A percentile compares a stretch with the other conserved stretches of the same genome.
phyloP scores from a whole-genome alignment of 2,888 invertebrate species.

The Tetanocera ferruginea region DNA sequence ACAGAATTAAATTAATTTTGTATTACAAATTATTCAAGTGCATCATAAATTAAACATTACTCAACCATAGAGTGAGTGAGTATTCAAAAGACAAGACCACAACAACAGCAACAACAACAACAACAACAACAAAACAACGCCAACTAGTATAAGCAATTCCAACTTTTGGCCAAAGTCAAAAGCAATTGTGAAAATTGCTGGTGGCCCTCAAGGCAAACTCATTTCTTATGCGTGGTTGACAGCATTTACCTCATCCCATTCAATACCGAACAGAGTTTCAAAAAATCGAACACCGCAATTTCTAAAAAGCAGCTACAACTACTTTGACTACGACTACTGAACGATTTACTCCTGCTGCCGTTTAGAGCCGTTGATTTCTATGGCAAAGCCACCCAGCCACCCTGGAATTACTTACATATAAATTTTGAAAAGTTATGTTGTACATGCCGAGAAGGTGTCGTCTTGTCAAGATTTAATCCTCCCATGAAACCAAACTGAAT shows the following conservation, averaged over 20 bases:
- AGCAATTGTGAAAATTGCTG: constrained; percentile 29
- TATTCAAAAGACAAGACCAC: constrained; percentile 45
- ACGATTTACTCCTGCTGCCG: not conserved
- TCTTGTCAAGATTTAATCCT: constrained; percentile 61
- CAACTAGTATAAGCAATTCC: constrained; percentile 11
- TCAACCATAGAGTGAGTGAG: constrained; percentile 47
- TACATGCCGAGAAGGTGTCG: constrained; percentile 50
- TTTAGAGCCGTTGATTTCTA: not conserved
- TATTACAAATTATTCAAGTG: constrained; percentile 53
- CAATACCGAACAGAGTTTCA: too few species aligned
- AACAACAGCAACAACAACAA: constrained; percentile 45
- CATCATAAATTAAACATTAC: constrained; percentile 44
- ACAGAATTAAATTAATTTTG: constrained; percentile 54
- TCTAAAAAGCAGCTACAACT: not conserved
- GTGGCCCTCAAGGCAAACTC: constrained; percentile 41
- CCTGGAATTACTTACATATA: constrained; percentile 40
- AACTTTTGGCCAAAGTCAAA: constrained; percentile 34
- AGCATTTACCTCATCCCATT: not conserved
- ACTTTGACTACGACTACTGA: not conserved
- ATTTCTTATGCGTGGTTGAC: constrained; percentile 42
- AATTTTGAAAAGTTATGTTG: constrained; percentile 60
- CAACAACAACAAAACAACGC: constrained; percentile 29
- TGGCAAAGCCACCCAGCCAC: not conserved
- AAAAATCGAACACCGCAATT: too few species aligned
- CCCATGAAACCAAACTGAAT: constrained; percentile 61